Percentiles rank a stretch among this genome's conserved stretches.
These are phyloP conservation scores for Whitmania pigra DNA, from an alignment of 1,140 invertebrate genomes.

Conservation along the genomic window DNA sequence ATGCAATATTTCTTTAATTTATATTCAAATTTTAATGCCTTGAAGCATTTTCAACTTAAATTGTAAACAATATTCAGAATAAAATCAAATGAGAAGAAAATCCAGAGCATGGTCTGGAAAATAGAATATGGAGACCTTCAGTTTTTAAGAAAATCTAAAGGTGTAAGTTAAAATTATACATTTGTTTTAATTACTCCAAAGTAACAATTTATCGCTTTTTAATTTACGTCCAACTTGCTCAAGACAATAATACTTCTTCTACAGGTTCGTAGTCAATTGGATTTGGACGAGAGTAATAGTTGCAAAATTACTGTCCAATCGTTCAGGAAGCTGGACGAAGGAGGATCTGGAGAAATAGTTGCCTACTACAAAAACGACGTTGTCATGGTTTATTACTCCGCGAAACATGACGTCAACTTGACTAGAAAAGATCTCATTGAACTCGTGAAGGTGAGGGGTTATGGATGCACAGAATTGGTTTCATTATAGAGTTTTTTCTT, in stretches of 20 bases:
- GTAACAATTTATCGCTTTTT: not conserved
- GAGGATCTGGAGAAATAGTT: not conserved
- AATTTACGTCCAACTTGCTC: no score
- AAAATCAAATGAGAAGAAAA: slow-evolving; percentile 6
- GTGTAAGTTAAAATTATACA: not conserved
- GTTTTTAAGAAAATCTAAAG: not conserved
- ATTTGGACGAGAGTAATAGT: not conserved
- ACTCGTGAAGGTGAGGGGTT: not conserved
- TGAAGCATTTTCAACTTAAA: not conserved
- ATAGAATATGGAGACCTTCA: not conserved
- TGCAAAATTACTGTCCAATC: not conserved
- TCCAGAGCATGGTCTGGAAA: slow-evolving; percentile 5
- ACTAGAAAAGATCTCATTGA: slow-evolving; percentile 8
- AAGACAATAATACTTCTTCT: not conserved
- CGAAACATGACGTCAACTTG: not conserved
- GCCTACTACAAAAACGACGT: not conserved
- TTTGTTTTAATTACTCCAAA: not conserved
- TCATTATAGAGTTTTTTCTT: no score
- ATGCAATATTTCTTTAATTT: no score
- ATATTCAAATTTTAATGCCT: no score
- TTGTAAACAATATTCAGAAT: not conserved
- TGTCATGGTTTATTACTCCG: not conserved
- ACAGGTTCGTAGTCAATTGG: not conserved
- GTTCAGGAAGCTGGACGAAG: not conserved
- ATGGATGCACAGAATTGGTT: no score